Conservation (phyloP, 2,797 vertebrate genomes). For the Neosalanx taihuensis region DNA sequence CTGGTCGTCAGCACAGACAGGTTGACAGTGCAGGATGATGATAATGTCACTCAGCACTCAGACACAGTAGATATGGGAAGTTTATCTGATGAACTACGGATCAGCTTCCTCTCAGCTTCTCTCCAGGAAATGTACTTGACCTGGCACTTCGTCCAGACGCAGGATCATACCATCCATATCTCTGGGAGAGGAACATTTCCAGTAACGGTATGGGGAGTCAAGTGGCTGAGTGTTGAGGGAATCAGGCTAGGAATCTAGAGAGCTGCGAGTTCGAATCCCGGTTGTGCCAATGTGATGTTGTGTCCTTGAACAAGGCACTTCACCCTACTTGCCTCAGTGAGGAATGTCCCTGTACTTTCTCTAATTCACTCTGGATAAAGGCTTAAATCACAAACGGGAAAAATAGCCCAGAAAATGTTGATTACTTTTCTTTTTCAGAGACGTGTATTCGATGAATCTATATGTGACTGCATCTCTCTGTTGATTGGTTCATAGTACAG, state of each 20-base stretch:
- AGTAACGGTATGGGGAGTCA: background rate
- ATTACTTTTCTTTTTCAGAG: background rate
- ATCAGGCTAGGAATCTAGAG: too few relatives aligned
- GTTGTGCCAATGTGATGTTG: too few relatives aligned
- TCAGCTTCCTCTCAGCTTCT: slow-evolving; percentile 25
- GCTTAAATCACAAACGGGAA: too few relatives aligned
- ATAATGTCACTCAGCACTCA: slow-evolving; percentile 31
- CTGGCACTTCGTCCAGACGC: background rate
- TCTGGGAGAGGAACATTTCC: background rate
- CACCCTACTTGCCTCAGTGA: too few relatives aligned
- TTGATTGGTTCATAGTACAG: too few relatives aligned
- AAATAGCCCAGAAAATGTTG: too few relatives aligned
- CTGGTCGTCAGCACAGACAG: slow-evolving; percentile 26
- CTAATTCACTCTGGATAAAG: too few relatives aligned
- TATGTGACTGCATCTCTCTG: too few relatives aligned
- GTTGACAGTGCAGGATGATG: slow-evolving; percentile 42
- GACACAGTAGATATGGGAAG: slow-evolving; percentile 32
- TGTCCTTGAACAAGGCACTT: too few relatives aligned
- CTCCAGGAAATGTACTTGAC: background rate
- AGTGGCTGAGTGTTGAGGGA: too few relatives aligned
- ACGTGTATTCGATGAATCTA: background rate
- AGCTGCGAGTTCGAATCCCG: too few relatives aligned
- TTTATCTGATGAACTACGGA: slow-evolving; percentile 38
- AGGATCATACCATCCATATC: background rate
- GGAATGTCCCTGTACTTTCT: too few relatives aligned